Percentiles rank a stretch among this genome's conserved stretches.
Evolutionary conservation across 1,140 invertebrate species (phyloP).

Genomic region (Drosophila simulans): DNA sequence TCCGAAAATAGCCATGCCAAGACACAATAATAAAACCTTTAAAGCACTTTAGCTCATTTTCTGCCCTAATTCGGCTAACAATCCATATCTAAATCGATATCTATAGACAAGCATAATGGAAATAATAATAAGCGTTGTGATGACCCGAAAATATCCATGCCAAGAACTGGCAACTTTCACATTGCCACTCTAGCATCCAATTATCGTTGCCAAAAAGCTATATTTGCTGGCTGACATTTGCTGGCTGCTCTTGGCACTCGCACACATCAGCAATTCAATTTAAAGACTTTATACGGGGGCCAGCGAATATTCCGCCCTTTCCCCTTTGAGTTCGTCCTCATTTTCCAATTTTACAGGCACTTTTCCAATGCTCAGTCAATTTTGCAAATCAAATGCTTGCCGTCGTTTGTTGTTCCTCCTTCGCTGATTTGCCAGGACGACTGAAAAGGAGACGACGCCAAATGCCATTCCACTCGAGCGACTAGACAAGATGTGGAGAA

Average conservation of each 20-base stretch:
- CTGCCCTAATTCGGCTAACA: conserved; percentile 23
- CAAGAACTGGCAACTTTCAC: conserved; percentile 40
- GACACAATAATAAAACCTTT: background rate
- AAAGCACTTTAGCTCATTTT: conserved; percentile 1
- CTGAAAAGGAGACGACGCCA: conserved; percentile 12
- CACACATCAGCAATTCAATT: conserved; percentile 49
- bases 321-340: conserved; percentile 25
- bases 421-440: conserved; percentile 57
- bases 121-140: conserved; percentile 40
- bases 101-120: background rate
- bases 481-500: conserved; percentile 35
- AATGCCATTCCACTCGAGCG: conserved; percentile 58
- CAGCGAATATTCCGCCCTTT: background rate
- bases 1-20: background rate
- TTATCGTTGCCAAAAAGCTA: conserved; percentile 50
- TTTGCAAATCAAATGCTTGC: conserved; percentile 76
- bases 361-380: conserved; percentile 80
- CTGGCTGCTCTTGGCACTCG: conserved; percentile 24
- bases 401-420: conserved; percentile 19
- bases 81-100: conserved; percentile 21
- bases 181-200: conserved; percentile 48
- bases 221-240: conserved; percentile 33
- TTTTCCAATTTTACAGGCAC: conserved; percentile 78
- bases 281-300: conserved; percentile 48
- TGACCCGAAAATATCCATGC: conserved; percentile 39